phyloP scores from a whole-genome alignment of 1,140 invertebrate species.

The Drosophila busckii region DNA sequence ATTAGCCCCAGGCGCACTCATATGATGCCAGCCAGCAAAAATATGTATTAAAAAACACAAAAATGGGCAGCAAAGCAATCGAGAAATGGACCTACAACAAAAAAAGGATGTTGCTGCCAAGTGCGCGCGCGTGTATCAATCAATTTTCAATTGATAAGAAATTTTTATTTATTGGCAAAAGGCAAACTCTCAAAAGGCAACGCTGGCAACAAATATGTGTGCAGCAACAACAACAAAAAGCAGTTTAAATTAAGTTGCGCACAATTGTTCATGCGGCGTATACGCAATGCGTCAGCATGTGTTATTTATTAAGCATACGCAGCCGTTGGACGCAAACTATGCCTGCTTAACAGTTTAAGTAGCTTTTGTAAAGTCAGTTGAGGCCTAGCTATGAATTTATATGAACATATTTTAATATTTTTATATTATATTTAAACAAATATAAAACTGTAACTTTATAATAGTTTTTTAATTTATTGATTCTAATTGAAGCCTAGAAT shows the following conservation, averaged over 20 bases:
- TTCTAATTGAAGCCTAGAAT: no score
- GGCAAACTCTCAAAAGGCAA: constrained; percentile 14
- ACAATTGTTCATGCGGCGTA: constrained; percentile 52
- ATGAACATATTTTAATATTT: no score
- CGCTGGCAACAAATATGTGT: constrained; percentile 43
- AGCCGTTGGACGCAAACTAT: neutral
- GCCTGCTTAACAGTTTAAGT: no score
- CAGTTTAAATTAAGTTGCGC: constrained; percentile 56
- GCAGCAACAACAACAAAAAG: constrained; percentile 1
- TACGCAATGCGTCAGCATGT: constrained; percentile 44
- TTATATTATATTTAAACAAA: no score
- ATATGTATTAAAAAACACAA: neutral
- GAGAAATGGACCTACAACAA: neutral
- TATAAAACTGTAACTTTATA: no score
- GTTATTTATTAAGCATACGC: neutral
- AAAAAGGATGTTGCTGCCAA: constrained; percentile 15
- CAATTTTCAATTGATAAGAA: constrained; percentile 76
- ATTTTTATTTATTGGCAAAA: constrained; percentile 63
- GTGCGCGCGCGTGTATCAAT: constrained; percentile 62
- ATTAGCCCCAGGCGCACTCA: constrained; percentile 29
- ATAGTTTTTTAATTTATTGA: no score
- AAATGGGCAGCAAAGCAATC: no score
- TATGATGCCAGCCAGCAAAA: neutral
- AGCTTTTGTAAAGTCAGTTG: no score
- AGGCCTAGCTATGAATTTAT: no score